Conservation (phyloP, 2,888 invertebrate species). For the Conistra vaccinii region DNA sequence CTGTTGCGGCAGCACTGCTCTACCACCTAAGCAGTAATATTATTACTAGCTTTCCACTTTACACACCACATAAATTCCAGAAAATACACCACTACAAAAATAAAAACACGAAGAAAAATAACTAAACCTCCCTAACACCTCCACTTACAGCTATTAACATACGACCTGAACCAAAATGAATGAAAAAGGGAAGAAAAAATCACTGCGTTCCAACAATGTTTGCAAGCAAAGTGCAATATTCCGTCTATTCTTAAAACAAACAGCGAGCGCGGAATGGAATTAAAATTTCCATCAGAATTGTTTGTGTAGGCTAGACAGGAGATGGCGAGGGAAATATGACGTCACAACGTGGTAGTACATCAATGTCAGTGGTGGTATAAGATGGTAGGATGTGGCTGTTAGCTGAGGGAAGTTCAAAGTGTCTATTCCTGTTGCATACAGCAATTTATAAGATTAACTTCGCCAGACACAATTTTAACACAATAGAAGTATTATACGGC, state of each 20-base stretch:
- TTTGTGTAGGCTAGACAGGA: conserved; percentile 68
- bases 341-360: conserved; percentile 52
- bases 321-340: conserved; percentile 53
- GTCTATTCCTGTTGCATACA: not conserved
- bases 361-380: conserved; percentile 40
- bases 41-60: too few relatives aligned
- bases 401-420: conserved; percentile 14
- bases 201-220: conserved; percentile 54
- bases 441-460: not conserved
- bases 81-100: conserved; percentile 1
- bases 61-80: not conserved
- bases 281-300: conserved; percentile 79
- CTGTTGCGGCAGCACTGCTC: too few relatives aligned
- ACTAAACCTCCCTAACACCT: conserved; percentile 14
- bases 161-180: conserved; percentile 29
- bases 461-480: too few relatives aligned
- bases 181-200: conserved; percentile 23
- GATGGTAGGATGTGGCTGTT: conserved; percentile 10
- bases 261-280: conserved; percentile 70
- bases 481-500: too few relatives aligned
- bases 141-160: conserved; percentile 49
- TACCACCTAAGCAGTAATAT: too few relatives aligned
- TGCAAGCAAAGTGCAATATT: conserved; percentile 69
- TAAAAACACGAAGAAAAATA: not conserved
- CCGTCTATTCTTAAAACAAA: conserved; percentile 74